phyloP scores from a whole-genome alignment of 2,888 invertebrate genomes.

The Ophraella communa region DNA sequence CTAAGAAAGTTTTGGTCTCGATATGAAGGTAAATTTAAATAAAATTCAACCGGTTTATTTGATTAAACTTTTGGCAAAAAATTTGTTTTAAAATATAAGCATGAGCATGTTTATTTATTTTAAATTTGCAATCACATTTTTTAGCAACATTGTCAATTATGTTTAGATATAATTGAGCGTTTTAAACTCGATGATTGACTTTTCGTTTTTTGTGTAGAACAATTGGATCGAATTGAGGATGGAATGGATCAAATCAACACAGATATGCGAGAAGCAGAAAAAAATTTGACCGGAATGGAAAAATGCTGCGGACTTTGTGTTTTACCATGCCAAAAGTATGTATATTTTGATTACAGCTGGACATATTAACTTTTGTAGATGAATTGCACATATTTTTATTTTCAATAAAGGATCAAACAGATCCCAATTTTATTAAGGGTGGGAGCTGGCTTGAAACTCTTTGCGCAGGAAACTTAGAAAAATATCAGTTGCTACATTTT shows the following conservation, averaged over 20 bases:
- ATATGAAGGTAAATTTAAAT: too few species aligned
- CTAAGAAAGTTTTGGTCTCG: too few species aligned
- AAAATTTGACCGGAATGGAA: conserved; percentile 99
- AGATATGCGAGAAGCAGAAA: conserved; percentile 99
- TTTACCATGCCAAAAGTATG: conserved; percentile 97
- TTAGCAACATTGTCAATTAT: background rate
- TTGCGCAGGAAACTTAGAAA: too few species aligned
- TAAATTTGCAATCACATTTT: background rate
- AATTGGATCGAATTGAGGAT: conserved; percentile 99
- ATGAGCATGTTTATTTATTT: background rate
- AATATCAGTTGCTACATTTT: too few species aligned
- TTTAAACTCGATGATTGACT: background rate
- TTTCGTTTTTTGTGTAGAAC: conserved; percentile 69
- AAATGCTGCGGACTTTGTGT: conserved; percentile 99
- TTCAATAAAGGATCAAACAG: too few species aligned
- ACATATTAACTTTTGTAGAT: too few species aligned
- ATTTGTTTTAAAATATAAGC: background rate
- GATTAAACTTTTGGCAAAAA: conserved; percentile 11
- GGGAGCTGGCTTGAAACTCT: too few species aligned
- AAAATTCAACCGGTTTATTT: background rate
- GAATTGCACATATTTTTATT: too few species aligned
- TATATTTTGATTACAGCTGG: too few species aligned
- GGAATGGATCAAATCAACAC: conserved; percentile 99
- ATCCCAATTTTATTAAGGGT: too few species aligned
- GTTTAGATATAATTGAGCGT: background rate